Evolutionary conservation across 2,797 vertebrate species (phyloP), one percentile per base, ranked within the genome.

Genomic region (Crocodylus rhombifer): DNA sequence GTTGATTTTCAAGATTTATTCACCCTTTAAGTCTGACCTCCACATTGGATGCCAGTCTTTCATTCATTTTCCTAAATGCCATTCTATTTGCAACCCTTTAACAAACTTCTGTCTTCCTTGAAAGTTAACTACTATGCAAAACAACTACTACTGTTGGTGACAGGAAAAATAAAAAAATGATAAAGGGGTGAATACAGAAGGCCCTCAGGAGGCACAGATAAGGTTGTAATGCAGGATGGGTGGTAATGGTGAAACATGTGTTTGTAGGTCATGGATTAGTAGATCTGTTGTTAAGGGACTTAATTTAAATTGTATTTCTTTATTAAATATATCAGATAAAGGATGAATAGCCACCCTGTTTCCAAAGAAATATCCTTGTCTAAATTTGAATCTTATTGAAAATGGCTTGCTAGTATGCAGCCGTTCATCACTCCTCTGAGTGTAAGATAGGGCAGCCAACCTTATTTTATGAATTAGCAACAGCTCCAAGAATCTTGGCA

Each of bases 11-110:
- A 51, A 30, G 5, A 30, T 30, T 18, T 65, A 30, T n/a, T 30
- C 18, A 65, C n/a, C 10, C 15, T n/a, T 65, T 30, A 65, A 65
- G 28, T 65, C 62, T 65, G 64, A 7, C 64, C 6, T 67, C n/a
- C 64, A 65, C 28, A 17, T 51, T 51, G 55, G 87, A 4, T 2
- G 1, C 0, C 0, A 1, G 1, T 69, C 25, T 0, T 86, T 86
- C 91, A 69, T 80, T 77, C 7, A 36, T 69, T 85, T 0, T 21
- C 16, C 51, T 21, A 62, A 95, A 91, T 83, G 64, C 77, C 63
- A 6, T 82, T 76, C 61, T 71, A 36, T 65, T 30, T 30, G 20
- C 64, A 67, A 67, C 9, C 28, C 17, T 84, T 63, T 75, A 63
- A 56, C 1, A 9, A n/a, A 61, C 74, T 71, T 16, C 77, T 92